Evolutionary conservation across 2,888 invertebrate genomes (phyloP), one percentile per base, ranked within the genome.

Genomic region (Drosophila pseudotakahashii): DNA sequence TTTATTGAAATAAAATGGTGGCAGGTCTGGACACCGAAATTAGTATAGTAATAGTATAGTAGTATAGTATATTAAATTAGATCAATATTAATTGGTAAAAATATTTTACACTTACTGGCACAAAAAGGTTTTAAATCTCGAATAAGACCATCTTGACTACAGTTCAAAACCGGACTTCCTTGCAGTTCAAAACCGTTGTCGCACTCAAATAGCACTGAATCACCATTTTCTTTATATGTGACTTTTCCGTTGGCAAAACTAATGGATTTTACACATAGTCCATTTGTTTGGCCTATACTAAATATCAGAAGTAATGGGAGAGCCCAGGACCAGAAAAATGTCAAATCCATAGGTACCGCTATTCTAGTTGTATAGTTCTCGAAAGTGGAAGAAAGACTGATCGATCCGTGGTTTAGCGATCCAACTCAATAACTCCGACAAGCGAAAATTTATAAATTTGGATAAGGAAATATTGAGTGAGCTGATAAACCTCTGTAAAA

Each of bases 41-140:
- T n/a, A n/a, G n/a, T n/a, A n/a, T n/a, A n/a, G n/a, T n/a, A n/a
- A n/a, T n/a, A n/a, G n/a, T n/a, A n/a, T n/a, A n/a, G n/a, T n/a
- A n/a, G n/a, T n/a, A n/a, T n/a, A 19, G 19, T 19, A 19, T 26
- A 26, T 26, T 26, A 26, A 26, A 1, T 7, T 7, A 14, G 14
- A 39, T 30, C 30, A 9, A 9, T 30, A 30, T 7, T 9, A 30
- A 32, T 32, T 34, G 4, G 11, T 11, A 11, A 10, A 11, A 34
- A 34, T 34, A 11, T 19, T 11, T 11, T 11, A 11, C 11, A 82
- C 82, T 85, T 45, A 82, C 82, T 75, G 52, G 80, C 83, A 75
- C 82, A 82, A 5, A 76, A 62, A 2, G 82, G 86, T 1, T 57
- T 36, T 23, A 75, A 67, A 23, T 78, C 83, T 2, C 6, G 62